Percentiles rank a stretch among this genome's conserved stretches.
phyloP scores from a whole-genome alignment of 2,797 vertebrate species.

The Chaetodon trifasciatus region DNA sequence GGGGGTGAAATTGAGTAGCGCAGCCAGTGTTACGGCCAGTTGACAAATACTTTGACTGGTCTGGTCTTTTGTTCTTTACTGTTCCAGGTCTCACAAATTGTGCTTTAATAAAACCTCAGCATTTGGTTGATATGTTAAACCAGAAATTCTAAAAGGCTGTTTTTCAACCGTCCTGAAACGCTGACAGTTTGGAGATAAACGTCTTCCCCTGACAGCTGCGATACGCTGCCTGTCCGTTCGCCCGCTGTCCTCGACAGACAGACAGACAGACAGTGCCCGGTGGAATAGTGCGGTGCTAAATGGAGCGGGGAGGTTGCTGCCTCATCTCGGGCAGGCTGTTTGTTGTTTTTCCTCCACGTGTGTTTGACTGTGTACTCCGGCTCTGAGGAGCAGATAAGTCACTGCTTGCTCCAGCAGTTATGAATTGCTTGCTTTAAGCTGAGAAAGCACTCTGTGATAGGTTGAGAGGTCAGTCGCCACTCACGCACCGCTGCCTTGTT shows the following conservation, averaged over 20 bases:
- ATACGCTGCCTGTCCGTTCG: not conserved
- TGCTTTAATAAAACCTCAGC: no score
- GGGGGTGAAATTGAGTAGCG: no score
- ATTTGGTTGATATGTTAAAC: no score
- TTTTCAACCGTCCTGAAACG: not conserved
- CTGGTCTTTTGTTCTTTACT: no score
- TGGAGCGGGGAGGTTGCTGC: slow-evolving; percentile 1
- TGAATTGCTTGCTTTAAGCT: slow-evolving; percentile 13
- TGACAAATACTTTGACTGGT: no score
- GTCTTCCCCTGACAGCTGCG: slow-evolving; percentile 1
- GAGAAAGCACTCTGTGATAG: slow-evolving; percentile 23
- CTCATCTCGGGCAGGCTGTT: slow-evolving; percentile 20
- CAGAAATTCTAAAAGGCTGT: not conserved
- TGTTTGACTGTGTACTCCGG: slow-evolving; percentile 12
- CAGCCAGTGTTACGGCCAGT: no score
- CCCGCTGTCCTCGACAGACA: slow-evolving; percentile 13
- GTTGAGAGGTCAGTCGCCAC: not conserved
- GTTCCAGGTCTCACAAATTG: no score
- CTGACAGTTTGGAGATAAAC: slow-evolving; percentile 11
- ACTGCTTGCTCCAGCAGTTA: not conserved
- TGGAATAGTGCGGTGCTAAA: slow-evolving; percentile 30
- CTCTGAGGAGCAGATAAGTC: slow-evolving; percentile 19
- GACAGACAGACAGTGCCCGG: slow-evolving; percentile 2
- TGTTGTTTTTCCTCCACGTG: slow-evolving; percentile 5
- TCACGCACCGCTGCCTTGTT: not conserved